phyloP scores from a whole-genome alignment of 2,888 invertebrate species.

The Rugalucina vietnamica region DNA sequence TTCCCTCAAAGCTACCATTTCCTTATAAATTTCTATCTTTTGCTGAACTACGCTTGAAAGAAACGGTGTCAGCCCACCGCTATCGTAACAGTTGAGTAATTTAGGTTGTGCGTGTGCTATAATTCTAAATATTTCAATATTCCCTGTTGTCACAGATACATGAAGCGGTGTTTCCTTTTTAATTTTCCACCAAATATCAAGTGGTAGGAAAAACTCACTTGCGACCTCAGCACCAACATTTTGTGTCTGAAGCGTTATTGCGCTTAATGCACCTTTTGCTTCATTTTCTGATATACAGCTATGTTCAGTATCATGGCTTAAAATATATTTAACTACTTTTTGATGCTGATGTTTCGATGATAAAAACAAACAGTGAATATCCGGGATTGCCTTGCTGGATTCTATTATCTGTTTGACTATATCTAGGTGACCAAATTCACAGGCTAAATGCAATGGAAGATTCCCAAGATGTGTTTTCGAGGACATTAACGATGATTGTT shows the following conservation, averaged over 20 bases:
- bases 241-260: not conserved
- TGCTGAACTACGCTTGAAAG: not conserved
- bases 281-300: not conserved
- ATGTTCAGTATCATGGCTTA: not conserved
- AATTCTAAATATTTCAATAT: not conserved
- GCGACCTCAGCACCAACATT: too few relatives aligned
- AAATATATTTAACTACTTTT: not conserved
- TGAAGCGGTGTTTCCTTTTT: not conserved
- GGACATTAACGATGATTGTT: not conserved
- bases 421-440: not conserved
- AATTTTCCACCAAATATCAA: not conserved
- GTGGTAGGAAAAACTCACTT: not conserved
- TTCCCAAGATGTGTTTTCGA: not conserved
- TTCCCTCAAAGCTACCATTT: not conserved
- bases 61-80: not conserved
- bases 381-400: not conserved
- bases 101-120: not conserved
- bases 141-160: not conserved
- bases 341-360: not conserved
- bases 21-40: not conserved
- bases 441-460: not conserved
- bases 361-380: not conserved
- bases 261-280: not conserved
- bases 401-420: not conserved
- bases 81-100: not conserved